Percentiles rank a stretch among this genome's conserved stretches.
Evolutionary conservation across 2,113 vertebrate species (phyloP).

Genomic region (Amphilophus citrinellus): DNA sequence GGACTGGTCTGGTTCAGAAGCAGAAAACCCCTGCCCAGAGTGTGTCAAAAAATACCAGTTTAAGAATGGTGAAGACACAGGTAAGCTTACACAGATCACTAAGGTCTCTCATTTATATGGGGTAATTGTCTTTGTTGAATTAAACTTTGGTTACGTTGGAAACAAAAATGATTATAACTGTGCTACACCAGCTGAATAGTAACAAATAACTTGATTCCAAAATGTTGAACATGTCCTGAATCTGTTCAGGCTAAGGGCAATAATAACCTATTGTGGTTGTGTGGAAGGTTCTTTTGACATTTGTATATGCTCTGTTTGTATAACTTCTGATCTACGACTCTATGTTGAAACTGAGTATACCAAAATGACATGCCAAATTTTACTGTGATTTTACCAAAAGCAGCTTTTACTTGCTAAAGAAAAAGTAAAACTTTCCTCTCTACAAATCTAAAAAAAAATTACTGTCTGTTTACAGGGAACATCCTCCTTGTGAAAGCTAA

Average conservation of each 20-base stretch:
- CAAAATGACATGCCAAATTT: neutral
- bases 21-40: neutral
- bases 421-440: neutral
- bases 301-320: neutral
- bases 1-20: neutral
- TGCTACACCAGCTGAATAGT: neutral
- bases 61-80: neutral
- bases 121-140: too few species aligned
- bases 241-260: too few species aligned
- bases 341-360: neutral
- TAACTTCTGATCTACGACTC: neutral
- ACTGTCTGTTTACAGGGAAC: neutral
- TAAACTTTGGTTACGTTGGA: neutral
- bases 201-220: too few species aligned
- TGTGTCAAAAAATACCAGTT: neutral
- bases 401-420: neutral
- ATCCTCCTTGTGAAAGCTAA: too few species aligned
- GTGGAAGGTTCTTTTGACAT: neutral
- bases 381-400: rapidly evolving
- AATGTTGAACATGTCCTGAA: too few species aligned
- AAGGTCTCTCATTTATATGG: neutral
- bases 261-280: neutral
- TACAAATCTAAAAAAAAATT: neutral
- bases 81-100: neutral
- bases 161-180: neutral